Evolutionary conservation across 2,888 invertebrate species (phyloP).

Genomic region (Anaspis maculata): DNA sequence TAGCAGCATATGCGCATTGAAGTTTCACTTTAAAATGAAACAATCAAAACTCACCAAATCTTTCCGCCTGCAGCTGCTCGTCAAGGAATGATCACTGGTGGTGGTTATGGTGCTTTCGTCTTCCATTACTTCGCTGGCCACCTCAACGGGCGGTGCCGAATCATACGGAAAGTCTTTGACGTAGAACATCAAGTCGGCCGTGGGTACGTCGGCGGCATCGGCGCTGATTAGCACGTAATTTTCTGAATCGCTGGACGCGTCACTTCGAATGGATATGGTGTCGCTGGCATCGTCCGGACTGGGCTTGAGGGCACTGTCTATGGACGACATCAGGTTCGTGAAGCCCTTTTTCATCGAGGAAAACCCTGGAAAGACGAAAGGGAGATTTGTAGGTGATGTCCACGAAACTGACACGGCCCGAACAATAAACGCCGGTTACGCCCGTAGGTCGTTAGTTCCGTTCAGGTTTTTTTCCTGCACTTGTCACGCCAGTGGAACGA

Average conservation of each 20-base stretch:
- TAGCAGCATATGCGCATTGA: too few relatives aligned
- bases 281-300: constrained; percentile 69
- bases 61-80: constrained; percentile 68
- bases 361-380: constrained; percentile 46
- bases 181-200: constrained; percentile 62
- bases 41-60: constrained; percentile 73
- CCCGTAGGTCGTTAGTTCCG: too few relatives aligned
- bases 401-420: too few relatives aligned
- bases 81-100: constrained; percentile 75
- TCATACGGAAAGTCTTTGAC: constrained; percentile 33
- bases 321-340: constrained; percentile 71
- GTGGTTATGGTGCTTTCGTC: constrained; percentile 65
- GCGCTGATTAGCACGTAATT: constrained; percentile 71
- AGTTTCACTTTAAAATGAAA: too few relatives aligned
- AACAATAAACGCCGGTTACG: too few relatives aligned
- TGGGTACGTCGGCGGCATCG: constrained; percentile 53
- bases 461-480: too few relatives aligned
- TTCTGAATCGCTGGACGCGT: constrained; percentile 82
- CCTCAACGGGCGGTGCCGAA: constrained; percentile 52
- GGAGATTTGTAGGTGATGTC: too few relatives aligned
- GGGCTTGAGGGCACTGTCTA: constrained; percentile 71
- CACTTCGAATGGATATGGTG: constrained; percentile 67
- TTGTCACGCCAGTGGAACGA: too few relatives aligned
- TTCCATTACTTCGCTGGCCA: constrained; percentile 78
- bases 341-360: constrained; percentile 78